Conservation (phyloP, 2,113 vertebrate genomes). For the Pomatorhinus ruficollis region DNA sequence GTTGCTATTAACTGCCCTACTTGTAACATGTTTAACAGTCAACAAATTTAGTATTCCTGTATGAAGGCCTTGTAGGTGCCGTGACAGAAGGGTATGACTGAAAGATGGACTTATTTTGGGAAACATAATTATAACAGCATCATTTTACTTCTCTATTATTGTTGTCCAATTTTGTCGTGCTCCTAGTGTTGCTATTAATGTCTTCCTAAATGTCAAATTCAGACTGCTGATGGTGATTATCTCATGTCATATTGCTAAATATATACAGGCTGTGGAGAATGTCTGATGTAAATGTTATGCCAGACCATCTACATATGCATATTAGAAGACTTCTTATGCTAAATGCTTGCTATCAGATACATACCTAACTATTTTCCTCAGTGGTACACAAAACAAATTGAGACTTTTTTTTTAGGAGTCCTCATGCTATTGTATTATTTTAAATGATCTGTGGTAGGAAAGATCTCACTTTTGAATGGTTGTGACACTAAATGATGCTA, state of each 20-base stretch:
- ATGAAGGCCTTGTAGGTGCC: background rate
- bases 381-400: background rate
- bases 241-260: conserved; percentile 39
- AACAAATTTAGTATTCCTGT: background rate
- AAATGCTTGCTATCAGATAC: background rate
- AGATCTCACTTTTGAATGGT: background rate
- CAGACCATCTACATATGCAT: conserved; percentile 19
- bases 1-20: background rate
- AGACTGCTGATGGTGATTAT: conserved; percentile 43
- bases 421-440: background rate
- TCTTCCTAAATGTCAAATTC: conserved; percentile 36
- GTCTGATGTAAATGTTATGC: conserved; percentile 30
- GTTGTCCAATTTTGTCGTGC: conserved; percentile 30
- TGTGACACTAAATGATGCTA: conserved; percentile 46
- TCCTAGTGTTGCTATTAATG: conserved; percentile 38
- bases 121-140: background rate
- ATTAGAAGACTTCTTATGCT: conserved; percentile 13
- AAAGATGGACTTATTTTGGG: conserved; percentile 31
- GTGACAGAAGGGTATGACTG: background rate
- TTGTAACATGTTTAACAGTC: background rate
- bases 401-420: background rate
- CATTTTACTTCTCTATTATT: background rate
- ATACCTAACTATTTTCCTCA: background rate
- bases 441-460: background rate
- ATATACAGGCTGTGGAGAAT: background rate